phyloP scores from a whole-genome alignment of 2,888 invertebrate species.

The Netelia melanura region DNA sequence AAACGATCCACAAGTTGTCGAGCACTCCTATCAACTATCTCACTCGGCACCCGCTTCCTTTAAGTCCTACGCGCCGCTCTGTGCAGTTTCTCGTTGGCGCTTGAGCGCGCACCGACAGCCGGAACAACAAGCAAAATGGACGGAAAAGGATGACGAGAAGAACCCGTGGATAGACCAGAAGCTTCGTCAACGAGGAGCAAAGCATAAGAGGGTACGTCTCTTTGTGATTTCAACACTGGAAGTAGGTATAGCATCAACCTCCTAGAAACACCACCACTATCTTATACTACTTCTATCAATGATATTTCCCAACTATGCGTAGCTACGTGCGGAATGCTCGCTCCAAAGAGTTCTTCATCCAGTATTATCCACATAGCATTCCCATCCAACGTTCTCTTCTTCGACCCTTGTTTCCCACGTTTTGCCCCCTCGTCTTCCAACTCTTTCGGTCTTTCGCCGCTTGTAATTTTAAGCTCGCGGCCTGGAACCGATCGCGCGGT shows the following conservation, averaged over 20 bases:
- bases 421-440: background rate
- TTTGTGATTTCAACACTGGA: background rate
- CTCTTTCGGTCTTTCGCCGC: background rate
- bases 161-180: background rate
- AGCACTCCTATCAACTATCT: constrained; percentile 67
- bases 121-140: background rate
- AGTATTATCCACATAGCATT: background rate
- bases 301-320: background rate
- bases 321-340: background rate
- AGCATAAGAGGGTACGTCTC: background rate
- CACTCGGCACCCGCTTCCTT: constrained; percentile 15
- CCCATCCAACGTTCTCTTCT: background rate
- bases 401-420: background rate
- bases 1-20: constrained; percentile 83
- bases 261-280: background rate
- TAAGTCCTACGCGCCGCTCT: background rate
- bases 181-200: background rate
- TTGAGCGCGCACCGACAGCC: background rate
- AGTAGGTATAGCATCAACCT: background rate
- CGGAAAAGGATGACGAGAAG: background rate
- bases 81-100: background rate
- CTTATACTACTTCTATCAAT: background rate
- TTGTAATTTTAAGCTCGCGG: background rate
- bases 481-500: constrained; percentile 5
- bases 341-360: background rate